These are phyloP conservation scores for Neotoma lepida DNA, from an alignment of 2,113 vertebrate species.

Conservation along the genomic window DNA sequence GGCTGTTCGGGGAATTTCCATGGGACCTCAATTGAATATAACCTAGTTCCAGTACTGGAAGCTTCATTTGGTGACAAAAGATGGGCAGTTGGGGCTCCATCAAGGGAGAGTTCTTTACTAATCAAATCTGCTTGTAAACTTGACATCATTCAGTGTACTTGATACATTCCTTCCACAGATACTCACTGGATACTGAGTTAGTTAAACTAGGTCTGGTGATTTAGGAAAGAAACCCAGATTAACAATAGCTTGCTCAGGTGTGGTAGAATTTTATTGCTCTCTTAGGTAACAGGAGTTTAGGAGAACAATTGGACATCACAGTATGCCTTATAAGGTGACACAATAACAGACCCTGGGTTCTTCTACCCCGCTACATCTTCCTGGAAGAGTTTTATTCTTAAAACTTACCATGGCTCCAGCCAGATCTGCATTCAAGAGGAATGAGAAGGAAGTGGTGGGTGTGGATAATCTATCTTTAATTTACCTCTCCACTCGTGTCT, in stretches of 20 bases:
- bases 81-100: not conserved
- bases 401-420: not conserved
- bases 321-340: not conserved
- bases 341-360: not conserved
- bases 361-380: not conserved
- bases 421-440: not conserved
- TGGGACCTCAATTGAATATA: not conserved
- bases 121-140: not conserved
- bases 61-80: not conserved
- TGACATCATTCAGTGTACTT: not conserved
- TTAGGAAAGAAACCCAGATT: slow-evolving; percentile 33
- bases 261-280: slow-evolving; percentile 27
- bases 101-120: not conserved
- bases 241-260: not conserved
- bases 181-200: not conserved
- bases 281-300: not conserved
- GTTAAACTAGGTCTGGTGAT: not conserved
- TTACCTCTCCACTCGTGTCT: not conserved
- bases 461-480: not conserved
- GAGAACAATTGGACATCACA: too few relatives aligned
- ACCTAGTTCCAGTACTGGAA: not conserved
- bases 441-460: not conserved
- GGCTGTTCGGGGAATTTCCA: not conserved
- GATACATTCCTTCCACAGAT: not conserved
- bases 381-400: not conserved